A percentile compares a stretch with the other conserved stretches of the same genome.
Conservation (phyloP, 2,797 vertebrate species). For the Macropus fuliginosus region DNA sequence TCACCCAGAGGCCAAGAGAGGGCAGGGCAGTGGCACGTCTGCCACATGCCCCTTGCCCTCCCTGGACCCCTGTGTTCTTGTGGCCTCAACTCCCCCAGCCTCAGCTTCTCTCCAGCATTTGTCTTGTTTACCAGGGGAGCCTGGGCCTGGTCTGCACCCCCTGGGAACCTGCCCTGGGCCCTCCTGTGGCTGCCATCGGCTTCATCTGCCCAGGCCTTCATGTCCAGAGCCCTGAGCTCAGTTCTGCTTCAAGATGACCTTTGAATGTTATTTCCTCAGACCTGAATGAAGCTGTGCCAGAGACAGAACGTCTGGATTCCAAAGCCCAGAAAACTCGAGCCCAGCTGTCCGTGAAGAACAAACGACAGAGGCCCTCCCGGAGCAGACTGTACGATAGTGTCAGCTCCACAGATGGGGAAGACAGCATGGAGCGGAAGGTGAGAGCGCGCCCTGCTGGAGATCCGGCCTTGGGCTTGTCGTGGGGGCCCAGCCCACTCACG, state of each 20-base stretch:
- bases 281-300: slow-evolving; percentile 87
- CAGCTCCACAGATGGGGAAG: slow-evolving; percentile 91
- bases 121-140: background rate
- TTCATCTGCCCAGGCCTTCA: background rate
- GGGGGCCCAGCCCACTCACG: slow-evolving; percentile 21
- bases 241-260: slow-evolving; percentile 37
- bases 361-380: slow-evolving; percentile 86
- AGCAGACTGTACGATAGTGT: slow-evolving; percentile 86
- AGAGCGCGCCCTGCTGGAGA: slow-evolving; percentile 55
- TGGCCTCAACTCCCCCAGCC: background rate
- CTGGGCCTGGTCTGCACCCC: no score
- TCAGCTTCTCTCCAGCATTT: background rate
- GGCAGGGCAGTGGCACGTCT: background rate
- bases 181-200: no score
- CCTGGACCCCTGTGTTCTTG: no score
- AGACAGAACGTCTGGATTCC: slow-evolving; percentile 88
- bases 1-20: background rate
- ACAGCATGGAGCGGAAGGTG: slow-evolving; percentile 90
- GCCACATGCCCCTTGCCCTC: no score
- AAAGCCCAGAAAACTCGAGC: slow-evolving; percentile 87
- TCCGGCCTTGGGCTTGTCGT: background rate
- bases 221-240: background rate
- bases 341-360: slow-evolving; percentile 87
- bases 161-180: no score
- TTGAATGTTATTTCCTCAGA: slow-evolving; percentile 75